Conservation (phyloP, 2,888 invertebrate genomes). For the Tuta absoluta region DNA sequence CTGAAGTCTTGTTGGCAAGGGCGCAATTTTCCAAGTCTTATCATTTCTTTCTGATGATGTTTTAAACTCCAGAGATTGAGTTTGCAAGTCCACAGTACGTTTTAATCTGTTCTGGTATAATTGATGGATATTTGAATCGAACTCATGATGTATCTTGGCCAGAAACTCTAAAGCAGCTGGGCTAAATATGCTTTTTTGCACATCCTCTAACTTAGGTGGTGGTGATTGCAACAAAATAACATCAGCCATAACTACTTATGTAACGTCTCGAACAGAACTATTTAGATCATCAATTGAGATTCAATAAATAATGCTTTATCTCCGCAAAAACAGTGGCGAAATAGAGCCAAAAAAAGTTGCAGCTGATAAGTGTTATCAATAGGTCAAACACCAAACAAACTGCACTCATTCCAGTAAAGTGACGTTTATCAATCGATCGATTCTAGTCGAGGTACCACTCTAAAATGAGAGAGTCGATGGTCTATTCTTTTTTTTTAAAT, state of each 20-base stretch:
- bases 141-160: constrained; percentile 71
- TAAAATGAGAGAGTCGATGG: too few relatives aligned
- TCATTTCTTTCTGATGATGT: constrained; percentile 65
- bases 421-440: too few relatives aligned
- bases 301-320: background rate
- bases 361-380: too few relatives aligned
- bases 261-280: background rate
- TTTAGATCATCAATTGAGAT: background rate
- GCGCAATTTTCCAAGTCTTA: constrained; percentile 81
- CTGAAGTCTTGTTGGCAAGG: constrained; percentile 79
- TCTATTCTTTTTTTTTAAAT: too few relatives aligned
- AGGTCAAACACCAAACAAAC: too few relatives aligned
- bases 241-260: constrained; percentile 33
- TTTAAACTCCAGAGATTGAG: constrained; percentile 61
- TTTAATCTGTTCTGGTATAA: constrained; percentile 68
- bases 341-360: background rate
- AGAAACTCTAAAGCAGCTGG: constrained; percentile 81
- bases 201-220: constrained; percentile 76
- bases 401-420: too few relatives aligned
- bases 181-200: constrained; percentile 79
- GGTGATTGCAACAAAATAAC: constrained; percentile 72
- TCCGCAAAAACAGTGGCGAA: background rate
- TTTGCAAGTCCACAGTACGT: constrained; percentile 57
- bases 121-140: constrained; percentile 73
- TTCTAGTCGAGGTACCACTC: too few relatives aligned